Conservation (phyloP, 1,140 invertebrate species). For the Sitobion miscanthi region DNA sequence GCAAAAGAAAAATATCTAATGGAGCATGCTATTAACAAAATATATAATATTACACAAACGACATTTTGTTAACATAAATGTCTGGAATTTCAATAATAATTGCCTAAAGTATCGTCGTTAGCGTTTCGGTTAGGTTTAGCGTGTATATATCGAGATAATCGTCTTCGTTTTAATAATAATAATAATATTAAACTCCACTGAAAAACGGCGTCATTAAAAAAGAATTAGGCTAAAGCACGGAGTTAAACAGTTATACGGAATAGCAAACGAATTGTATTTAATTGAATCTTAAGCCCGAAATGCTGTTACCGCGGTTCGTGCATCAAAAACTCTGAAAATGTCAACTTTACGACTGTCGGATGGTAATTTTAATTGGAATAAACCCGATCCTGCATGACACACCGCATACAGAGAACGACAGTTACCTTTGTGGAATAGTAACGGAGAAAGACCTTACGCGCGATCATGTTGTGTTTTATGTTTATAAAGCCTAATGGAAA, state of each 20-base stretch:
- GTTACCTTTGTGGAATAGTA: not conserved
- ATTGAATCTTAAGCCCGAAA: not conserved
- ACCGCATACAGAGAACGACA: not conserved
- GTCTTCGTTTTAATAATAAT: not conserved
- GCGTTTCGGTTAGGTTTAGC: not conserved
- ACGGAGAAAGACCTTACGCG: not conserved
- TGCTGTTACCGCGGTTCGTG: not conserved
- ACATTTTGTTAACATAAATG: too few species aligned
- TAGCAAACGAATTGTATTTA: not conserved
- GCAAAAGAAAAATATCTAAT: too few species aligned
- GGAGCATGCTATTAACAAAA: too few species aligned
- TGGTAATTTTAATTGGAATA: conserved; percentile 28
- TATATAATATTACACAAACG: too few species aligned
- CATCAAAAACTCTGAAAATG: not conserved
- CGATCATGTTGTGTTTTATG: not conserved
- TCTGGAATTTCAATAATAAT: not conserved
- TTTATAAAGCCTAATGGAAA: not conserved
- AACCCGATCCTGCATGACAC: not conserved
- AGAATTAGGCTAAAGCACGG: not conserved
- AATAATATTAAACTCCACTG: not conserved
- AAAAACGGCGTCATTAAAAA: not conserved
- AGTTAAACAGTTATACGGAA: not conserved
- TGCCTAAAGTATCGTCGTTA: not conserved
- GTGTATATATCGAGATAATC: too few species aligned
- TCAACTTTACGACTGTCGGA: not conserved